A percentile compares a stretch with the other conserved stretches of the same genome.
These are phyloP conservation scores for Drosophila pseudoobscura DNA, from an alignment of 1,140 invertebrate species.

Conservation along the genomic window DNA sequence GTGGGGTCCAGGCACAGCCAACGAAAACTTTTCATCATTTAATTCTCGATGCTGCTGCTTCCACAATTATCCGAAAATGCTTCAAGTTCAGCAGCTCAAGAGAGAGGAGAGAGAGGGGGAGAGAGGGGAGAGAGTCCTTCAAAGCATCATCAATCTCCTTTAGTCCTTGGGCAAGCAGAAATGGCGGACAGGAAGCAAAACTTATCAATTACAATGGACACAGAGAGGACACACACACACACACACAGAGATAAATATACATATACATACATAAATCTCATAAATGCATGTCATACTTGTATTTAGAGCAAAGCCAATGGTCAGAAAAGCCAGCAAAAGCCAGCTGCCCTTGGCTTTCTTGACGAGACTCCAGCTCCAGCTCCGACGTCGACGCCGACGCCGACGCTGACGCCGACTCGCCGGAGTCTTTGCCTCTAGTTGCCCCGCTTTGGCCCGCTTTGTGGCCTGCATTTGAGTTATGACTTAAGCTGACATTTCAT, in stretches of 20 bases:
- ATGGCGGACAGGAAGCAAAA: slow-evolving; percentile 53
- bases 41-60: slow-evolving; percentile 42
- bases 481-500: slow-evolving; percentile 83
- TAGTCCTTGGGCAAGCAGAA: slow-evolving; percentile 66
- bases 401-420: no score
- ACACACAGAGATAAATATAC: slow-evolving; percentile 9
- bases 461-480: slow-evolving; percentile 75
- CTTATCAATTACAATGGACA: slow-evolving; percentile 78
- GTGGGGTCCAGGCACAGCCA: slow-evolving; percentile 16
- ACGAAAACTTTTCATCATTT: slow-evolving; percentile 77
- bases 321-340: slow-evolving; percentile 1
- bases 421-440: slow-evolving; percentile 12
- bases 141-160: slow-evolving; percentile 78
- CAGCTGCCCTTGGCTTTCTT: slow-evolving; percentile 40
- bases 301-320: slow-evolving; percentile 50
- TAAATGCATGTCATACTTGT: slow-evolving; percentile 81
- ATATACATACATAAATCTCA: slow-evolving; percentile 49
- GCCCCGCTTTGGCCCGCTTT: slow-evolving; percentile 9
- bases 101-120: background rate
- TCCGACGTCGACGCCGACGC: no score
- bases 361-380: slow-evolving; percentile 21
- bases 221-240: slow-evolving; percentile 28
- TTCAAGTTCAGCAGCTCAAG: slow-evolving; percentile 36
- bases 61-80: slow-evolving; percentile 70
- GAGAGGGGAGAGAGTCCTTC: slow-evolving; percentile 49